A percentile compares a stretch with the other conserved stretches of the same genome.
These are phyloP conservation scores for Cryptoblepharus egeriae DNA, from an alignment of 2,797 vertebrate genomes.

Conservation along the genomic window DNA sequence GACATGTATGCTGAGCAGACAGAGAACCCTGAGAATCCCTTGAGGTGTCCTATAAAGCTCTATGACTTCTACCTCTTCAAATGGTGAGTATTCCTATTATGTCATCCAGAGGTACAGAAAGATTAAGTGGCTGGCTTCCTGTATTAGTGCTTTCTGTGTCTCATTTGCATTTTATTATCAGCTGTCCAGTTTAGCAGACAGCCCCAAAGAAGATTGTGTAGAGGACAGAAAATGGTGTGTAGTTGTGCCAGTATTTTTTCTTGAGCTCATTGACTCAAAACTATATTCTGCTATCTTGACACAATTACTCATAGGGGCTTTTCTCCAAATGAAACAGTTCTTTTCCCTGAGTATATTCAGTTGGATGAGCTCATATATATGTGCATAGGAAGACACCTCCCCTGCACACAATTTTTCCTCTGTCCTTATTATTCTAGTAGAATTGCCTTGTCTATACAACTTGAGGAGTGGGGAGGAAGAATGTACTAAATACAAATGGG, in stretches of 20 bases:
- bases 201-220: neutral
- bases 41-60: slow-evolving; percentile 97
- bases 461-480: too few relatives aligned
- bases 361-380: neutral
- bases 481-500: too few relatives aligned
- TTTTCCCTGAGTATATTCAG: neutral
- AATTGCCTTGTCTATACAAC: too few relatives aligned
- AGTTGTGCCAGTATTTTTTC: neutral
- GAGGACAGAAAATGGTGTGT: neutral
- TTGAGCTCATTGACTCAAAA: too few relatives aligned
- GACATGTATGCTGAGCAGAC: slow-evolving; percentile 98
- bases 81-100: slow-evolving; percentile 84
- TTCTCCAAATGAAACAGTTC: neutral
- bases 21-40: slow-evolving; percentile 94
- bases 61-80: slow-evolving; percentile 99
- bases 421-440: too few relatives aligned
- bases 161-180: neutral
- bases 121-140: neutral
- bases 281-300: neutral
- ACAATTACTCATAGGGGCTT: neutral
- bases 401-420: neutral
- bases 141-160: neutral
- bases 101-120: neutral
- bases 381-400: neutral
- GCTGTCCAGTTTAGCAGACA: too few relatives aligned